phyloP scores from a whole-genome alignment of 2,888 invertebrate genomes.

The Cantharis rufa region DNA sequence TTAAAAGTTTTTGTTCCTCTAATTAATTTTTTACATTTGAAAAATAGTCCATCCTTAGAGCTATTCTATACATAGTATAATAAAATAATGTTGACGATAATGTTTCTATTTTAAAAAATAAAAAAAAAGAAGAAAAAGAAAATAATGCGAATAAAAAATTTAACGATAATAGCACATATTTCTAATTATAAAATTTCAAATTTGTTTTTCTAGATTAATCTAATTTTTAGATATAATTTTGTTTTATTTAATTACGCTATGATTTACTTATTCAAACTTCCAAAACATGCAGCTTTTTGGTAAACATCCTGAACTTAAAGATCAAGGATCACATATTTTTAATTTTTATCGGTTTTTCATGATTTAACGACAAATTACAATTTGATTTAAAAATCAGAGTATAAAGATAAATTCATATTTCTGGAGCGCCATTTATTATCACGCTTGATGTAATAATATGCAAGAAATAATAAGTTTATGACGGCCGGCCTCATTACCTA shows the following conservation, averaged over 20 bases:
- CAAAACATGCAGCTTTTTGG: not conserved
- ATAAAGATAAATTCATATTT: not conserved
- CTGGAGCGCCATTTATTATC: not conserved
- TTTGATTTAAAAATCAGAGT: not conserved
- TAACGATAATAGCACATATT: not conserved
- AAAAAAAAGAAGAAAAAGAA: not conserved
- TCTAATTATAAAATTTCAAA: not conserved
- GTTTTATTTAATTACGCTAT: not conserved
- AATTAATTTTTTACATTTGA: too few relatives aligned
- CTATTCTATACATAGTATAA: too few relatives aligned
- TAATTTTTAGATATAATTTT: not conserved
- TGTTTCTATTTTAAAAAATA: too few relatives aligned
- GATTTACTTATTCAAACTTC: not conserved
- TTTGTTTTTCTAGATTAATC: not conserved
- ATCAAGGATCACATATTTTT: not conserved
- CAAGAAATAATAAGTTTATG: conserved; percentile 3
- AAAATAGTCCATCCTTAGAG: too few relatives aligned
- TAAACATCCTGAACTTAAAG: not conserved
- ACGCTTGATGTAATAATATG: not conserved
- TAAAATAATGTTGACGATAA: too few relatives aligned
- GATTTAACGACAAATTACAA: not conserved
- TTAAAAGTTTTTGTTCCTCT: too few relatives aligned
- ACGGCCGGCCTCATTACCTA: conserved; percentile 40
- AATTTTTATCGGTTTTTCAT: not conserved
- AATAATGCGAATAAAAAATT: not conserved